phyloP scores from a whole-genome alignment of 2,113 vertebrate genomes.

The Phaethornis superciliosus region DNA sequence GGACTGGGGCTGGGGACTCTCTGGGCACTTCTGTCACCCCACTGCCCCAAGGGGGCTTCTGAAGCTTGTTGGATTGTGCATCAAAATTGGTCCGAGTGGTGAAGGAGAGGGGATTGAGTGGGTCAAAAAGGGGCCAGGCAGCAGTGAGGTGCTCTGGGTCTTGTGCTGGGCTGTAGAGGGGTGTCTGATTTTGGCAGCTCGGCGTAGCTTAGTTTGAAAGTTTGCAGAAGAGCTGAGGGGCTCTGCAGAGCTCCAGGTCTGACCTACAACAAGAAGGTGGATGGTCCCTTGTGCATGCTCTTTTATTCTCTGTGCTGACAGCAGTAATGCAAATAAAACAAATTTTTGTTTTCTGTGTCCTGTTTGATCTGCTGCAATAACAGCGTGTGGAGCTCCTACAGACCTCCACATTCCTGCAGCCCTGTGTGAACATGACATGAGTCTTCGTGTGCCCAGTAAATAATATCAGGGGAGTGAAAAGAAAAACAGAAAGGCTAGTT shows the following conservation, averaged over 20 bases:
- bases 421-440: background rate
- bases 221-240: background rate
- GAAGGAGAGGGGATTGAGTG: background rate
- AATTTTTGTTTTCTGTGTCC: background rate
- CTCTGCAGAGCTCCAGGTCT: background rate
- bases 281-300: background rate
- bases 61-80: background rate
- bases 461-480: background rate
- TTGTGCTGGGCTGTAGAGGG: rapidly evolving
- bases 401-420: background rate
- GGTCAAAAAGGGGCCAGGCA: background rate
- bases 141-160: background rate
- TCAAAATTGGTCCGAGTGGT: background rate
- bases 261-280: background rate
- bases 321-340: background rate
- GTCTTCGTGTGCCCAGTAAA: background rate
- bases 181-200: background rate
- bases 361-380: background rate
- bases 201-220: background rate
- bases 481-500: conserved; percentile 6
- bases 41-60: background rate
- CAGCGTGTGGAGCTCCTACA: background rate
- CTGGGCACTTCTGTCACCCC: background rate
- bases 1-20: background rate
- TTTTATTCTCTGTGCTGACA: background rate